Evolutionary conservation across 2,797 vertebrate genomes (phyloP), one percentile per base, ranked within the genome.

Genomic region (Mycteria americana): DNA sequence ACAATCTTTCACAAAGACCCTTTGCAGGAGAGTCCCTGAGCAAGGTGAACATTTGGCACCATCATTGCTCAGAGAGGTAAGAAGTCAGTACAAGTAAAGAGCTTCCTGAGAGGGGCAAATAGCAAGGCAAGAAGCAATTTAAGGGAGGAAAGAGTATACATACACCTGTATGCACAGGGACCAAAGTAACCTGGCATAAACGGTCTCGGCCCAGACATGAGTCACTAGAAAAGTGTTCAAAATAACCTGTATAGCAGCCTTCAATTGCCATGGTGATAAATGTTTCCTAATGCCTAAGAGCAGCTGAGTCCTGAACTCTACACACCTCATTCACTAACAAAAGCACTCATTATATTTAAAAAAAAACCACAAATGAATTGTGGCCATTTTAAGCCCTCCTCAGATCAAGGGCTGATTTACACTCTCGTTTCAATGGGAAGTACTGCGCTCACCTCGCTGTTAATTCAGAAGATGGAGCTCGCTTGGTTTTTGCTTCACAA

Each of bases 401-500:
- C 92, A 95, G 90, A 96, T 91, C 65, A 80, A 84, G 31, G 78
- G 95, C 75, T 56, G 74, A 86, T 95, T 95, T 91, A 87, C 76
- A 73, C 89, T 93, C 96, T 56, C 76, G 70, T 94, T 98, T 95
- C 96, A 95, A 62, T 75, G 95, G 84, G 85, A 22, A 97, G 77
- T 2, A 28, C 89, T 50, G 85, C 30, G 69, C 83, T 88, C 57
- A 70, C 45, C 45, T 68, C 24, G 33, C 92, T 35, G 50, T 91
- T 85, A 96, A 96, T 97, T 96, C 95, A 93, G 79, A 95, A 96
- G 94, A 98, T 65, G 83, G 96, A 96, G 84, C 60, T 37, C 54
- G 91, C 96, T 97, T 88, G 95, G 96, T 92, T 96, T 97, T 95
- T 86, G 94, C 95, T 97, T 98, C 97, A 97, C 98, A 98, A 96